Evolutionary conservation across 2,797 vertebrate species (phyloP).

Genomic region (Danionella dracula): DNA sequence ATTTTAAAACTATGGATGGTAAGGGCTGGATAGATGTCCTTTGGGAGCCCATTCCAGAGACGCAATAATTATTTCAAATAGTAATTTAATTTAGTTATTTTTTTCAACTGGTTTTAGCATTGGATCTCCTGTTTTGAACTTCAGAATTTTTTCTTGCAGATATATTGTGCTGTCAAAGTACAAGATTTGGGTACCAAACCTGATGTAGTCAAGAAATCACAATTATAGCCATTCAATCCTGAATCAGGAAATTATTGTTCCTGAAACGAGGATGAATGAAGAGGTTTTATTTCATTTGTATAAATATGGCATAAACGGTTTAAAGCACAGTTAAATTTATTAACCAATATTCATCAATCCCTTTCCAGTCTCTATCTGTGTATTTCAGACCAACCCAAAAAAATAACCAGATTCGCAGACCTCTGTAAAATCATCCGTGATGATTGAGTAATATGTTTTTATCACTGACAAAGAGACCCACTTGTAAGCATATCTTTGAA

Average conservation of each 20-base stretch:
- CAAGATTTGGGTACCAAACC: fast-evolving
- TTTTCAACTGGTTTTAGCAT: no score
- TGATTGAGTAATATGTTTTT: not conserved
- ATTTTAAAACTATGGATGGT: no score
- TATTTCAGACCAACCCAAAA: not conserved
- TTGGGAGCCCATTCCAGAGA: no score
- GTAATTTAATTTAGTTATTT: no score
- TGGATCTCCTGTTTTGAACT: no score
- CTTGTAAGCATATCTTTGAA: no score
- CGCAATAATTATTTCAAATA: no score
- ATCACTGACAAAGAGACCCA: not conserved
- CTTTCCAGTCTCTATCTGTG: not conserved
- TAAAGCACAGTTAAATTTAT: no score
- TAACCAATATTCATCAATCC: no score
- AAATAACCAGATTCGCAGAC: fast-evolving
- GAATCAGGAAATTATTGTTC: fast-evolving
- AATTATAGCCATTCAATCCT: fast-evolving
- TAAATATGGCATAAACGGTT: not conserved
- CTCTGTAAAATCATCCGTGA: not conserved
- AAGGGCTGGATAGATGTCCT: no score
- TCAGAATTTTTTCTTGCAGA: not conserved
- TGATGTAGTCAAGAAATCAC: not conserved
- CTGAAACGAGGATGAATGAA: not conserved
- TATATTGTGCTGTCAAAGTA: fast-evolving
- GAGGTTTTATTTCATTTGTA: not conserved